phyloP scores from a whole-genome alignment of 1,140 invertebrate species.

The Eumeta japonica region DNA sequence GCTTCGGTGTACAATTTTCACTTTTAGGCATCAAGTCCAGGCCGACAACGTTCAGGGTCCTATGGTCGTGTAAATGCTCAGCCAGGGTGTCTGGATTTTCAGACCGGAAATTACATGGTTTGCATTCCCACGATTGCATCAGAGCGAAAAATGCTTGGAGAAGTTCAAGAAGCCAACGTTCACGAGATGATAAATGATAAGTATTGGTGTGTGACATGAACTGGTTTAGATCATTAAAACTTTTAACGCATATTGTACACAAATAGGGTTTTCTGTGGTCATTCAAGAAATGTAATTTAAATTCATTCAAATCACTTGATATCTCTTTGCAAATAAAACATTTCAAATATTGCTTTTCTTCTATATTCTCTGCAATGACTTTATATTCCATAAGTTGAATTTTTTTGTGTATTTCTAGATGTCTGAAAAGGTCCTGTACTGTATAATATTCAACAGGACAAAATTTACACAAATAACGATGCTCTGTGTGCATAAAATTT shows the following conservation, averaged over 20 bases:
- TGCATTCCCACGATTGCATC: slow-evolving; percentile 46
- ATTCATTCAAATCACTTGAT: slow-evolving; percentile 30
- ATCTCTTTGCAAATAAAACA: slow-evolving; percentile 43
- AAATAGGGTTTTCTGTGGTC: slow-evolving; percentile 41
- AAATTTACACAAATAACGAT: slow-evolving; percentile 46
- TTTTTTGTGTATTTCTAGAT: slow-evolving; percentile 42
- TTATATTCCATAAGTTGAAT: slow-evolving; percentile 48
- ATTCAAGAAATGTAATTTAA: slow-evolving; percentile 40
- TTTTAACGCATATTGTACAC: slow-evolving; percentile 33
- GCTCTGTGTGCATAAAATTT: slow-evolving; percentile 27
- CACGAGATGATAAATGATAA: slow-evolving; percentile 36
- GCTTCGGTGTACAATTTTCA: no score
- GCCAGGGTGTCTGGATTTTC: slow-evolving; percentile 44
- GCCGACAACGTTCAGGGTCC: no score
- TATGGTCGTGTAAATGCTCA: no score
- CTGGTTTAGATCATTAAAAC: slow-evolving; percentile 39
- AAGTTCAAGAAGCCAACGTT: slow-evolving; percentile 39
- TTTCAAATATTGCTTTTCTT: slow-evolving; percentile 35
- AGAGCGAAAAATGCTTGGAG: slow-evolving; percentile 44
- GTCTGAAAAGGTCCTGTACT: slow-evolving; percentile 40
- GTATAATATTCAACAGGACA: slow-evolving; percentile 45
- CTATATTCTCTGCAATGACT: slow-evolving; percentile 41
- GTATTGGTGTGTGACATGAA: slow-evolving; percentile 43
- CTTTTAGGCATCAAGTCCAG: no score
- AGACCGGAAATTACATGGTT: slow-evolving; percentile 45